Conservation (phyloP, 2,888 invertebrate genomes). For the Phorcus lineatus region DNA sequence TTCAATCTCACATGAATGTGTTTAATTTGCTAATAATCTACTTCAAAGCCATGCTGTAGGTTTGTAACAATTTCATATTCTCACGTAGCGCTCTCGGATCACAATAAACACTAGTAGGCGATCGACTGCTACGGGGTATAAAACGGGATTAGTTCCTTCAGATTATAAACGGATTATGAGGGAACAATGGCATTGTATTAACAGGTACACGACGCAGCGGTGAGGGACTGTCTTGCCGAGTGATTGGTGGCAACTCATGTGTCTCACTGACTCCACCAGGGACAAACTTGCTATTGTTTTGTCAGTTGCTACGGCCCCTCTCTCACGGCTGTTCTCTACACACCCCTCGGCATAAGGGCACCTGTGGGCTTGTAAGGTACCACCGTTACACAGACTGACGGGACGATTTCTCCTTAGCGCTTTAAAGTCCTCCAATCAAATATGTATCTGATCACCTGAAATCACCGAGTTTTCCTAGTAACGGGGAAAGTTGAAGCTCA, state of each 20-base stretch:
- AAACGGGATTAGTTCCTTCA: not conserved
- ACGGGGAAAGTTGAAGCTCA: no score
- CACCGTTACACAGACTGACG: no score
- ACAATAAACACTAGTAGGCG: not conserved
- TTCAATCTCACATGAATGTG: no score
- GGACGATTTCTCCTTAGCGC: no score
- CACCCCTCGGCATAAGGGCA: not conserved
- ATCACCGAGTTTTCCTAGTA: no score
- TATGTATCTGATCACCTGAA: no score
- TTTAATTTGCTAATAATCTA: no score
- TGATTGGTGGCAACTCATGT: not conserved
- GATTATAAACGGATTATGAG: constrained; percentile 1
- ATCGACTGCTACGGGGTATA: not conserved
- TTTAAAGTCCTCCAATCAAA: no score
- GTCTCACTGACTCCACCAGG: not conserved
- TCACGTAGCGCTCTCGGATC: not conserved
- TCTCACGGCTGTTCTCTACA: not conserved
- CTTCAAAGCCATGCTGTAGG: no score
- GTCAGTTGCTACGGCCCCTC: constrained; percentile 10
- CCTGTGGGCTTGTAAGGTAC: no score
- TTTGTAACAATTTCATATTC: no score
- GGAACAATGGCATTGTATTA: constrained; percentile 10
- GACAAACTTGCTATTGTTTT: not conserved
- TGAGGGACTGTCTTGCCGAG: not conserved
- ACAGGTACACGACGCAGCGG: not conserved